These are phyloP conservation scores for Drosophila seguyi DNA, from an alignment of 1,140 invertebrate species.

Conservation along the genomic window DNA sequence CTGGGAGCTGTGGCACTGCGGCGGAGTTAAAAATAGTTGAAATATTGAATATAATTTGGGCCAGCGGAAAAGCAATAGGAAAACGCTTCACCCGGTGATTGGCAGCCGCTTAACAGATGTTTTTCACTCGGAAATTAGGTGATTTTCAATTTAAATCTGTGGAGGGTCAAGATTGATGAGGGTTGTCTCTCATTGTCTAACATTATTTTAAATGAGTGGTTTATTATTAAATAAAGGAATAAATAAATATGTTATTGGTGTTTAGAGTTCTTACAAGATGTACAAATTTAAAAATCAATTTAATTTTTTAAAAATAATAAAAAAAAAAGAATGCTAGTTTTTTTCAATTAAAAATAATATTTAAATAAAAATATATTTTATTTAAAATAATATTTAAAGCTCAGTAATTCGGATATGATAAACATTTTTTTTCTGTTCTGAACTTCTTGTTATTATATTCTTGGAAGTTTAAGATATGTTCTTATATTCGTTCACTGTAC, in stretches of 20 bases:
- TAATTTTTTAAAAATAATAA: too few species aligned
- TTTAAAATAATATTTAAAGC: too few species aligned
- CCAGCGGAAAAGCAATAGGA: conserved; percentile 35
- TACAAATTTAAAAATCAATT: not conserved
- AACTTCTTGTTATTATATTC: too few species aligned
- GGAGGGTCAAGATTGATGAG: not conserved
- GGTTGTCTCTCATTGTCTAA: conserved; percentile 2
- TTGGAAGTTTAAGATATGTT: not conserved
- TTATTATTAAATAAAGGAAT: not conserved
- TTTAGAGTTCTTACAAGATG: not conserved
- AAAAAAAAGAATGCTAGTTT: not conserved
- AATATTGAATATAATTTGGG: conserved; percentile 58
- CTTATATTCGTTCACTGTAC: too few species aligned
- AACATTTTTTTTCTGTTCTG: not conserved
- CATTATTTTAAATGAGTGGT: too few species aligned
- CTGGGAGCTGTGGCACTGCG: conserved; percentile 10
- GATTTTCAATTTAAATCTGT: conserved; percentile 10
- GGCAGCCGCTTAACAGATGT: conserved; percentile 31
- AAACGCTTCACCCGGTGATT: conserved; percentile 14
- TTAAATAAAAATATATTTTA: too few species aligned
- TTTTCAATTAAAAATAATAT: too few species aligned
- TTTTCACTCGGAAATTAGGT: conserved; percentile 26
- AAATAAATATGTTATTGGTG: not conserved
- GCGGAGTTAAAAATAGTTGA: conserved; percentile 67
- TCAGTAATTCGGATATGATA: too few species aligned